Evolutionary conservation across 1,140 invertebrate genomes (phyloP), one percentile per base, ranked within the genome.

Genomic region (Drosophila funebris): DNA sequence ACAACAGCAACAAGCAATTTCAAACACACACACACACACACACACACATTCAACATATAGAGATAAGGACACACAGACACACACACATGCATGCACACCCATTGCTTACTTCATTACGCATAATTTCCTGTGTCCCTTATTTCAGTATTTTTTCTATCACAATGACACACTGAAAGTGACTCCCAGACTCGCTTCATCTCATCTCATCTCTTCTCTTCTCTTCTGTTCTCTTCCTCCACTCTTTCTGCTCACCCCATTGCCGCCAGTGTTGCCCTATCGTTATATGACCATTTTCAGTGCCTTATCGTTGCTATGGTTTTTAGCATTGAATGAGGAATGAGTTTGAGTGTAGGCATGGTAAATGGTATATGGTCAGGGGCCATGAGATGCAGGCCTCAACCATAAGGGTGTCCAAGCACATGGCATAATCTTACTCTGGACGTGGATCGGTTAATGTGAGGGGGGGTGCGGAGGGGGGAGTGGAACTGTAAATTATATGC

Each of bases 41-140:
- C 18, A 54, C 44, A 60, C 46, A 60, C 46, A 16, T 5, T 5
- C 24, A 27, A 4, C 22, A 37, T 46, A 48, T 18, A 60, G 39
- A 43, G 64, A 73, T 62, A 73, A 69, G 57, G 24, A 54, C 50
- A 54, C 54, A 48, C 54, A 22, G 48, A 43, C 70, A 60, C 62
- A 52, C 33, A 58, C 50, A 67, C 14, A 54, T 20, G 7, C 11
- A 44, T 50, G 29, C 50, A 57, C 70, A 62, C 37, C 62, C 81
- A 87, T 84, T 87, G 81, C 81, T 87, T 87, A 85, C 82, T 85
- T 85, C 81, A 85, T 85, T 85, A 85, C 81, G 81, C 81, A 85
- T 85, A 85, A 85, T 85, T 85, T 85, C 82, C 81, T 87, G 77
- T 33, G 72, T 76, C 57, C 67, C 58, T 79, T 84, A 70, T 70